Base-by-base conservation (phyloP, 2,888 invertebrate species). In the Spilosoma lubricipeda region DNA sequence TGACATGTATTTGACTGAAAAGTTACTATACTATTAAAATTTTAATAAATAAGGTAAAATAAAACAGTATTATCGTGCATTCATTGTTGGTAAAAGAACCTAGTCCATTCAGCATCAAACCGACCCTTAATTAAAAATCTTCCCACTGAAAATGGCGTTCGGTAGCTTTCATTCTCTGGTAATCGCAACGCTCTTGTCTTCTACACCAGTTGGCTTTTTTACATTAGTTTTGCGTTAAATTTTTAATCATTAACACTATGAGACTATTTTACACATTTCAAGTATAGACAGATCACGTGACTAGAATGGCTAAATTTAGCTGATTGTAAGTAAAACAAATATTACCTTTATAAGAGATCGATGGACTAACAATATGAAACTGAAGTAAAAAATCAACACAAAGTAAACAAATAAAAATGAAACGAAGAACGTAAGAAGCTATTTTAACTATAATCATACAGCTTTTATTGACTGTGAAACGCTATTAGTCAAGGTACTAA, bases 1-100 rank as follows among this genome's bases (percentile, higher is more conserved):
- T 82, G 79, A 81, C 72, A 45, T 70, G 45, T 56, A 9, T 56
- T 39, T 56, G n/a, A n/a, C 56, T 39, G 2, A 7, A 30, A 18
- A 63, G 63, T 63, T 30, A 8, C 30, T 18, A 8, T 63, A 63
- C 8, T 30, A 18, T 63, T 7, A 30, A 63, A 63, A 15, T 18
- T 30, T 2, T 15, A 63, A 63, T 39, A 63, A 63, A 30, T 27
- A 63, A 30, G 7, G 63, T 63, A 30, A 30, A 30, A 59, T 27
- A 59, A 15, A 59, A 45, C 15, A 45, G 15, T 27, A 27, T 30
- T 59, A 11, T 52, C 23, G 52, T 56, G 8, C n/a, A n/a, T 56
- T 2, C 56, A 56, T 56, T 56, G 9, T 13, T 7, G n/a, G n/a
- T 1, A 3, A n/a, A 56, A 56, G 52, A n/a, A 56, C n/a, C 59